Percentiles rank a stretch among this genome's conserved stretches.
phyloP scores from a whole-genome alignment of 2,113 vertebrate species.

The Notechis scutatus region DNA sequence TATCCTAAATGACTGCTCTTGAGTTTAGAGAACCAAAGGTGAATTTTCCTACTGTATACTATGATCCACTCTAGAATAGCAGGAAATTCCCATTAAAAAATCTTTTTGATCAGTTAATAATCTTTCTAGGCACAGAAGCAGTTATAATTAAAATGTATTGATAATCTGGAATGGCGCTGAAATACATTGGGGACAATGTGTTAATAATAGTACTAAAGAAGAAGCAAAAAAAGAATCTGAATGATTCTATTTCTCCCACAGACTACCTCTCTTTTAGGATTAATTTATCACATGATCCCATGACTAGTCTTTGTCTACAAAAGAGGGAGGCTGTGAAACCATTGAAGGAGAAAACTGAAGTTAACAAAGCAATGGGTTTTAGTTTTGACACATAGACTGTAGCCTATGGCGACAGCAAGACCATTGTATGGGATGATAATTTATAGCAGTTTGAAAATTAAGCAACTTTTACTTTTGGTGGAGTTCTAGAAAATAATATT shows the following conservation, averaged over 20 bases:
- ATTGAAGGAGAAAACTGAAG: conserved; percentile 54
- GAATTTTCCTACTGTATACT: conserved; percentile 48
- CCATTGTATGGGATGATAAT: conserved; percentile 31
- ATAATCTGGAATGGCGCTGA: conserved; percentile 70
- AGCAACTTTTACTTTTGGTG: conserved; percentile 32
- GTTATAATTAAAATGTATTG: conserved; percentile 67
- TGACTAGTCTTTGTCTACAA: conserved; percentile 61
- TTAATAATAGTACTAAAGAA: conserved; percentile 63
- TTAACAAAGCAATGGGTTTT: conserved; percentile 59
- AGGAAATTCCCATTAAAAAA: conserved; percentile 63
- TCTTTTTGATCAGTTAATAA: conserved; percentile 70
- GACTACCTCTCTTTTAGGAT: conserved; percentile 55
- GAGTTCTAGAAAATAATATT: conserved; percentile 39
- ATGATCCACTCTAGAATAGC: conserved; percentile 73
- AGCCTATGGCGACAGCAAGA: conserved; percentile 56
- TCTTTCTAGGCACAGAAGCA: conserved; percentile 68
- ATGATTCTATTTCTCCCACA: conserved; percentile 49
- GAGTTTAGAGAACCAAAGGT: conserved; percentile 57
- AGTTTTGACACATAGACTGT: conserved; percentile 40
- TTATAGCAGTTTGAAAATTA: conserved; percentile 37
- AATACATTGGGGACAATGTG: conserved; percentile 68
- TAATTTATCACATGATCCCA: conserved; percentile 56
- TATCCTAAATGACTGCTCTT: conserved; percentile 47
- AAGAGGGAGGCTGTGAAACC: conserved; percentile 48
- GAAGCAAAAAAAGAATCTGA: conserved; percentile 50